Base-by-base conservation (phyloP, 2,888 invertebrate species). In the Tyria jacobaeae region DNA sequence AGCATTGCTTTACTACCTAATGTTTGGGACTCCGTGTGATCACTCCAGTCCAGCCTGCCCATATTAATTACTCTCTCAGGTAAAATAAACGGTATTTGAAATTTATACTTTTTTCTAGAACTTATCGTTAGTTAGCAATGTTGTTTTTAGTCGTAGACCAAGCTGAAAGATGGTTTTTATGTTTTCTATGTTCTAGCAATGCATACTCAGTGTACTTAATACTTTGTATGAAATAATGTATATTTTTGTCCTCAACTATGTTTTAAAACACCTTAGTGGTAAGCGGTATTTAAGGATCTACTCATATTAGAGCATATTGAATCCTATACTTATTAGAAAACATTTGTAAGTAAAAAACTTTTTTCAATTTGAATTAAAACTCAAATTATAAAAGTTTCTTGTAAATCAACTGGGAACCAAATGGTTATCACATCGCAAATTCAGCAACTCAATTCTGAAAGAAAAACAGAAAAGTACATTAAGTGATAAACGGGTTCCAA, bases 381-480 rank as follows among this genome's bases (percentile, higher is more conserved):
- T 37, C 47, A 49, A 56, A 52, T 34, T 48, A 52, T 47, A 25
- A 37, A 48, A 60, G 48, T 41, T 37, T 21, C 31, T 34, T 54
- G 58, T 44, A 54, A 62, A 48, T 37, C 61, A 39, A 47, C 57
- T 64, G 71, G 31, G 48, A 39, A 54, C 67, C 27, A 50, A 66
- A 64, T 35, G 60, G 59, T 57, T 64, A 60, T 44, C 44, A 57
- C 44, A n/a, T 44, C 21, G 21, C 21, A 21, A 21, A 44, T 21
- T 12, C 12, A 44, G 21, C n/a, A 55, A 77, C 69, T 69, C 71
- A 73, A 78, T 69, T 72, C 72, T n/a, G 64, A 68, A 68, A 76
- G 66, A 71, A 64, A 71, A 78, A 78, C 74, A 74, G 76, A 75
- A 75, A 70, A 67, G 58, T 53, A 56, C 64, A 69, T 69, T 68